Base-by-base conservation (phyloP, 2,797 vertebrate genomes). In the Orestias chungarensis region DNA sequence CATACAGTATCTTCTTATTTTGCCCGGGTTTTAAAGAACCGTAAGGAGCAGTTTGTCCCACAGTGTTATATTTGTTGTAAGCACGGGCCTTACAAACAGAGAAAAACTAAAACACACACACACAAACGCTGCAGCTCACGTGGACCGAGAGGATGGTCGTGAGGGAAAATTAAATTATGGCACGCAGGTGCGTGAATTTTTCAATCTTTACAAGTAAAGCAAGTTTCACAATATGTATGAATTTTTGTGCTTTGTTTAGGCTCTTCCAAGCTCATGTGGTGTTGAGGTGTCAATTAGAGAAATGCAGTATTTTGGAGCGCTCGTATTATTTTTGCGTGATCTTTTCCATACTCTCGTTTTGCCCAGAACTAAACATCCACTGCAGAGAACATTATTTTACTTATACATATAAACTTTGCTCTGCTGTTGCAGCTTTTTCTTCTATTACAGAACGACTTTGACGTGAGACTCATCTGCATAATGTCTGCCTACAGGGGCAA, bases 101-200 rank as follows among this genome's bases (percentile, higher is more conserved):
- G 44, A 70, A 69, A 46, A 33, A 44, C 61, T 67, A 65, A 62
- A 65, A 52, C 50, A 33, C 43, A 31, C 64, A 66, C 52, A 50
- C 52, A 46, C 17, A 23, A 46, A 42, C 54, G 29, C 67, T 79
- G 1, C 33, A 18, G 73, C 62, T 69, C 70, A 73, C 73, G 75
- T 73, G 73, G 66, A 38, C 70, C 72, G 66, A 76, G 70, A 73
- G 6, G 70, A 78, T 0, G 6, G 66, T 61, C 73, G 75, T 73
- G 55, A 73, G 73, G 62, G 66, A 59, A 72, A 79, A 77, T 27
- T 61, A 65, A 69, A 74, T 74, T 75, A 75, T 70, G 71, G 68
- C 3, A 43, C 75, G 86, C 79, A 82, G 84, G 79, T 55, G 82
- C 87, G 18, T 38, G 42, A n/a, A 25, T 38, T 55, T 66, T 81